Conservation (phyloP, 2,113 vertebrate genomes). For the Clarias magur region DNA sequence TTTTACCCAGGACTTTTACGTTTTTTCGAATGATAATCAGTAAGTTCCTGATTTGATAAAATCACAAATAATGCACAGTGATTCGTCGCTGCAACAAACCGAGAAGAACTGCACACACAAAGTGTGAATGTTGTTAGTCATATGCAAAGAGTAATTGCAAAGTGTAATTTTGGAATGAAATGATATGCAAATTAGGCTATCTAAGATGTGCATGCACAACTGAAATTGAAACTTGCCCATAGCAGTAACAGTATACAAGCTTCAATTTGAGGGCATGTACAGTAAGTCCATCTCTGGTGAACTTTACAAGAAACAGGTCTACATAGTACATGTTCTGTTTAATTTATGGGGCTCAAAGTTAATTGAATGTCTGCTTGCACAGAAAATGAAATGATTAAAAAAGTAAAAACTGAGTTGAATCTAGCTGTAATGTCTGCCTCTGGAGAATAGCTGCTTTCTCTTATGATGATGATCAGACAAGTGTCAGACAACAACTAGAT, state of each 20-base stretch:
- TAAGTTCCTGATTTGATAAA: neutral
- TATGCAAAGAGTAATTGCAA: neutral
- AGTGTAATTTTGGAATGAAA: neutral
- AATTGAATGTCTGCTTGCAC: neutral
- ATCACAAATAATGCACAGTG: neutral
- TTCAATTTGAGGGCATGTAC: neutral
- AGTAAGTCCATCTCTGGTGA: neutral
- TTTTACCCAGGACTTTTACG: neutral
- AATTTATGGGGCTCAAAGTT: neutral
- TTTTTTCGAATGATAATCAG: neutral
- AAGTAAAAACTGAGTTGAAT: neutral
- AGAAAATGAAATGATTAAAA: neutral
- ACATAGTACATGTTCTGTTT: neutral
- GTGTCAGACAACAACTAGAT: neutral
- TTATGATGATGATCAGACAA: neutral
- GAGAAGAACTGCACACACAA: neutral
- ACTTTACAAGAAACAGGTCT: neutral
- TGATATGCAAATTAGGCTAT: neutral
- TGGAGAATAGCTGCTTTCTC: neutral
- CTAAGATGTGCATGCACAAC: neutral
- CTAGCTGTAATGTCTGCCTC: neutral
- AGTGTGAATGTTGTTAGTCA: neutral
- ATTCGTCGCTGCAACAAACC: neutral
- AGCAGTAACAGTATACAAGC: neutral
- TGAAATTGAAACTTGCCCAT: neutral